phyloP scores from a whole-genome alignment of 2,113 vertebrate genomes.

The Oxyruncus cristatus region DNA sequence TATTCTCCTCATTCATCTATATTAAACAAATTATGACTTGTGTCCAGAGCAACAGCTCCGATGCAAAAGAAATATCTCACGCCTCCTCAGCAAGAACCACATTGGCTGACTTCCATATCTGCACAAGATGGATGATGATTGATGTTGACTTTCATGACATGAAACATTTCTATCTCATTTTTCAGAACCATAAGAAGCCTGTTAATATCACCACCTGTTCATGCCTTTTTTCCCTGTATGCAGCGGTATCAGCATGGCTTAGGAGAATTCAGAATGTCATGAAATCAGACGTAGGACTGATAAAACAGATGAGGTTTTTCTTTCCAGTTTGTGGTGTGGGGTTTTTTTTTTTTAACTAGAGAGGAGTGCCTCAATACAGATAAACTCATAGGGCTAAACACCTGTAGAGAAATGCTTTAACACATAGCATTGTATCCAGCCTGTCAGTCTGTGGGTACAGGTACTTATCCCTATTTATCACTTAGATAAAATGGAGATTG shows the following conservation, averaged over 20 bases:
- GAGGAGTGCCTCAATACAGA: neutral
- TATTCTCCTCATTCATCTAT: conserved; percentile 27
- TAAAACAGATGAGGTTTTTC: neutral
- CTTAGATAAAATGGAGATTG: neutral
- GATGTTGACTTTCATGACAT: conserved; percentile 60
- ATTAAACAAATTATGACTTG: conserved; percentile 61
- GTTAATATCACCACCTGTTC: conserved; percentile 59
- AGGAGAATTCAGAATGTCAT: neutral
- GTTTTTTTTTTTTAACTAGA: neutral
- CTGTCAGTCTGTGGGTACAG: neutral
- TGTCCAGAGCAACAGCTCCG: conserved; percentile 48
- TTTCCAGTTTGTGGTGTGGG: neutral
- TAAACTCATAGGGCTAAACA: neutral
- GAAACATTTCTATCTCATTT: conserved; percentile 64
- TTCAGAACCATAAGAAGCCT: conserved; percentile 49
- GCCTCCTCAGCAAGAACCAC: conserved; percentile 26
- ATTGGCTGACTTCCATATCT: conserved; percentile 44
- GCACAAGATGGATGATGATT: conserved; percentile 57
- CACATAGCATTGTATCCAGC: neutral
- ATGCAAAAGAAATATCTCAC: conserved; percentile 53
- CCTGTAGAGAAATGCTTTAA: neutral
- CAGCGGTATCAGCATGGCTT: neutral
- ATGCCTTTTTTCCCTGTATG: neutral
- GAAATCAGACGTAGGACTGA: neutral
- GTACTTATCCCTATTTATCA: neutral